Evolutionary conservation across 2,113 vertebrate genomes (phyloP).

Genomic region (Thermophis baileyi): DNA sequence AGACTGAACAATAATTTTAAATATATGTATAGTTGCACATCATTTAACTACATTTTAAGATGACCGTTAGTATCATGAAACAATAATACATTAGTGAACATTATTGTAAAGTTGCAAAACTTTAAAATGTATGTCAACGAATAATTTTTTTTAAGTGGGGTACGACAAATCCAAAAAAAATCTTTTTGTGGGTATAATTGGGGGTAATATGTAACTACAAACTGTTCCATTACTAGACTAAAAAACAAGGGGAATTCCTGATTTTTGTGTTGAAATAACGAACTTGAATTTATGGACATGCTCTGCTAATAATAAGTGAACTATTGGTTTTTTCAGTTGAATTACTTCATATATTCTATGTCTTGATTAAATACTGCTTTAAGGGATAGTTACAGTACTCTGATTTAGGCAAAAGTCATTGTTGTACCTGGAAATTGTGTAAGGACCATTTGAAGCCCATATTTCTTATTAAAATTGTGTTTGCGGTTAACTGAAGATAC

Average conservation of each 20-base stretch:
- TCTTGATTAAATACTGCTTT: not conserved
- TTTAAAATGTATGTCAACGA: not conserved
- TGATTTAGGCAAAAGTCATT: not conserved
- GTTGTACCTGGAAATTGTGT: not conserved
- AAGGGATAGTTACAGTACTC: not conserved
- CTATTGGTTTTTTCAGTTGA: conserved; percentile 1
- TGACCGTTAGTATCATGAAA: not conserved
- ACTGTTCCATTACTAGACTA: not conserved
- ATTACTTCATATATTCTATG: not conserved
- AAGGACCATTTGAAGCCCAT: not conserved
- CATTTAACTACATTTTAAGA: not conserved
- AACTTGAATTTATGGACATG: conserved; percentile 3
- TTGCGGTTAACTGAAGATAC: not conserved
- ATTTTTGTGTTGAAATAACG: conserved; percentile 1
- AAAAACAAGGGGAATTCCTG: not conserved
- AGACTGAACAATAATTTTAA: not conserved
- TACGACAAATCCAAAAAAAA: not conserved
- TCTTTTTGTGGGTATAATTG: conserved; percentile 16
- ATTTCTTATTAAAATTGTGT: conserved; percentile 13
- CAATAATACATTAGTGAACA: not conserved
- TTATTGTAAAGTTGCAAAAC: not conserved
- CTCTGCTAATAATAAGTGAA: not conserved
- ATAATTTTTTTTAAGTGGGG: not conserved
- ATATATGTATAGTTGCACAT: not conserved
- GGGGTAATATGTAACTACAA: not conserved